These are phyloP conservation scores for Agapostemon virescens DNA, from an alignment of 2,888 invertebrate genomes.

Conservation along the genomic window DNA sequence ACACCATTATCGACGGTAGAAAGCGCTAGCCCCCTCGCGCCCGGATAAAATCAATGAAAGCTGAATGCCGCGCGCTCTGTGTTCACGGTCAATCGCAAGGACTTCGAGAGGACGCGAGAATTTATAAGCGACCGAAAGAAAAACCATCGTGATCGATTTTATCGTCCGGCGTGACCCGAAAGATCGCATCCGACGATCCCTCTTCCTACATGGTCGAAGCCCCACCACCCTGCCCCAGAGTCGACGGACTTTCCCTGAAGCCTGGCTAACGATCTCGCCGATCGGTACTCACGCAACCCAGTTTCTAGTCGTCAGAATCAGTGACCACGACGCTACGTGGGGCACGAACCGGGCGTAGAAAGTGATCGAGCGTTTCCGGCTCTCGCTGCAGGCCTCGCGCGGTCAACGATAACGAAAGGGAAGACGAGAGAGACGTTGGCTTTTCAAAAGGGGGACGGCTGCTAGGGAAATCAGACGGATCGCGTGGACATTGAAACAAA, in stretches of 20 bases:
- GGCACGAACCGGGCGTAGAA: constrained; percentile 60
- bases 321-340: constrained; percentile 53
- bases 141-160: constrained; percentile 19
- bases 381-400: constrained; percentile 29
- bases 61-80: constrained; percentile 1
- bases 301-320: constrained; percentile 58
- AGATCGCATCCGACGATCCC: constrained; percentile 14
- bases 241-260: constrained; percentile 40
- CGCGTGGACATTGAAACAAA: background rate
- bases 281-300: constrained; percentile 53
- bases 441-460: background rate
- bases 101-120: background rate
- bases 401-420: constrained; percentile 52
- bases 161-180: constrained; percentile 9
- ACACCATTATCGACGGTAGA: constrained; percentile 39
- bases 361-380: constrained; percentile 61
- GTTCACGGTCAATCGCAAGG: constrained; percentile 35
- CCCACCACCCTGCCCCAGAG: background rate
- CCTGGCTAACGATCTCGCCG: constrained; percentile 21
- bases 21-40: constrained; percentile 17
- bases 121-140: background rate
- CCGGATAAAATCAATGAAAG: constrained; percentile 46
- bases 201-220: background rate
- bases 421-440: constrained; percentile 23
- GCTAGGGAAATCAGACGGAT: background rate